A percentile compares a stretch with the other conserved stretches of the same genome.
These are phyloP conservation scores for Pyrrhosoma nymphula DNA, from an alignment of 2,888 invertebrate species.

Conservation along the genomic window DNA sequence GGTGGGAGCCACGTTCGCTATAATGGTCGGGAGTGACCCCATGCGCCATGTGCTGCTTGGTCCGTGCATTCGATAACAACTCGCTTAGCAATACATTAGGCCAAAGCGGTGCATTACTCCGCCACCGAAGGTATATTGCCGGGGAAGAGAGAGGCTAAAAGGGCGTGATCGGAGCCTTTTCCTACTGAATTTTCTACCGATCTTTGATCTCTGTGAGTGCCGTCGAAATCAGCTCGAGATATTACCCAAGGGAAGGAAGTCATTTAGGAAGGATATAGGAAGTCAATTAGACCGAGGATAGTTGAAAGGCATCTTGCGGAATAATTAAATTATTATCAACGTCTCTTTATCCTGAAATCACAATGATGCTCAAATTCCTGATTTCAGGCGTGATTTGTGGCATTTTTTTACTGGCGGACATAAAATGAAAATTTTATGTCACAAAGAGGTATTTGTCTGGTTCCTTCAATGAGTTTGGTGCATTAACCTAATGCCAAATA, in stretches of 20 bases:
- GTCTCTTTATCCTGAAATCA: too few relatives aligned
- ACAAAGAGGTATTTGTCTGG: too few relatives aligned
- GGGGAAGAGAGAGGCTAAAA: background rate
- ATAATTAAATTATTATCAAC: too few relatives aligned
- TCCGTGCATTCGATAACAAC: constrained; percentile 37
- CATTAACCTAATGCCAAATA: too few relatives aligned
- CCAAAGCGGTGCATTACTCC: background rate
- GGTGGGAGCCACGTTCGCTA: background rate
- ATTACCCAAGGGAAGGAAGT: background rate
- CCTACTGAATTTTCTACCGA: background rate
- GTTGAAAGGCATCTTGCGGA: too few relatives aligned
- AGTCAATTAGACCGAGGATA: too few relatives aligned
- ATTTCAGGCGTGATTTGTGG: too few relatives aligned
- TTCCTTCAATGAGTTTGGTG: too few relatives aligned
- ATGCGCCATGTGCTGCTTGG: background rate
- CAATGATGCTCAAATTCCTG: too few relatives aligned
- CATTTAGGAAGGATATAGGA: too few relatives aligned
- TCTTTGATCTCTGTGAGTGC: background rate
- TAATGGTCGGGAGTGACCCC: background rate
- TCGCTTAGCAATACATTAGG: constrained; percentile 30
- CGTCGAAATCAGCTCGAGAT: background rate
- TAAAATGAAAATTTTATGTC: too few relatives aligned
- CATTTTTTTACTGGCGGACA: too few relatives aligned
- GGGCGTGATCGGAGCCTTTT: background rate
- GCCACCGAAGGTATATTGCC: background rate